Percentiles rank a stretch among this genome's conserved stretches.
phyloP scores from a whole-genome alignment of 2,888 invertebrate species.

The Hyppa rectilinea region DNA sequence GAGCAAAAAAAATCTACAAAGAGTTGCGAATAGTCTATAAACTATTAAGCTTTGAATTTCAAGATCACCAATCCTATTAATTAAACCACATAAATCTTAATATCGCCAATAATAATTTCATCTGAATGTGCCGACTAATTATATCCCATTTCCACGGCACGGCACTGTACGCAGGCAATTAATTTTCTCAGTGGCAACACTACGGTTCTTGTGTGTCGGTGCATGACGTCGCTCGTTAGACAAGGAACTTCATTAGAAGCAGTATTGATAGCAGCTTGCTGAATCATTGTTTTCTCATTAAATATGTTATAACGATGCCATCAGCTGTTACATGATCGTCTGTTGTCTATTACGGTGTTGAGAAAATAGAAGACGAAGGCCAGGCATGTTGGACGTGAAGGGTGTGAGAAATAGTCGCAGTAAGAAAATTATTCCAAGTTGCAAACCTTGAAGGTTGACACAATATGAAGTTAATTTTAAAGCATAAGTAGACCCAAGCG shows the following conservation, averaged over 20 bases:
- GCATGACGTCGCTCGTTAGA: conserved; percentile 53
- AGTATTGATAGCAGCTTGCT: conserved; percentile 50
- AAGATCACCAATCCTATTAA: not conserved
- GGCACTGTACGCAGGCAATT: conserved; percentile 37
- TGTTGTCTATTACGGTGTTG: not conserved
- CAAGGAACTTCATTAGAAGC: conserved; percentile 54
- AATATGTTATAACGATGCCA: conserved; percentile 44
- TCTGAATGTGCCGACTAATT: conserved; percentile 18
- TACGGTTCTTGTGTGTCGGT: conserved; percentile 30
- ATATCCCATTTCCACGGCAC: conserved; percentile 20
- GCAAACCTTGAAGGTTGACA: not conserved
- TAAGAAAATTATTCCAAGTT: not conserved
- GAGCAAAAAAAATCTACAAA: not conserved
- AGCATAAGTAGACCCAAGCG: too few relatives aligned
- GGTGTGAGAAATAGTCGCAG: not conserved
- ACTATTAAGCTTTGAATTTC: too few relatives aligned
- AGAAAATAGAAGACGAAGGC: not conserved
- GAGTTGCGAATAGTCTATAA: not conserved
- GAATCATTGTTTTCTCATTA: conserved; percentile 58
- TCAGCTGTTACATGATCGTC: conserved; percentile 8
- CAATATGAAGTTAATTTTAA: too few relatives aligned
- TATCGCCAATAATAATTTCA: conserved; percentile 14
- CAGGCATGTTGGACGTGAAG: not conserved
- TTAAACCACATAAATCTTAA: conserved; percentile 6
- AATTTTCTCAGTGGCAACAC: conserved; percentile 50